Evolutionary conservation across 2,888 invertebrate genomes (phyloP).

Genomic region (Apotomis betuletana): DNA sequence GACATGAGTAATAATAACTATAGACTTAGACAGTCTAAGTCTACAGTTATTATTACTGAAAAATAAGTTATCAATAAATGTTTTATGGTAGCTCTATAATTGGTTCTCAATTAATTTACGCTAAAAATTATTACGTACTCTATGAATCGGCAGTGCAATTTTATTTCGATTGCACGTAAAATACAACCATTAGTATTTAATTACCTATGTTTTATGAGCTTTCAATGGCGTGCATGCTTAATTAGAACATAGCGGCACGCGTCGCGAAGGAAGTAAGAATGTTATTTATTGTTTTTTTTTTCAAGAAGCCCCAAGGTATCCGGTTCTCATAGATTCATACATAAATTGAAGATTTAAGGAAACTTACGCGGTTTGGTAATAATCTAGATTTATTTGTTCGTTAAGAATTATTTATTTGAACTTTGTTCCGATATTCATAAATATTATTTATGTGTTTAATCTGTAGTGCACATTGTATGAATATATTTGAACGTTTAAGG

Average conservation of each 20-base stretch:
- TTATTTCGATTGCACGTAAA: no score
- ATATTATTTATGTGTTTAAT: not conserved
- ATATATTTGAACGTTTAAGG: not conserved
- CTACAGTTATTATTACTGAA: no score
- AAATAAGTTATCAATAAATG: no score
- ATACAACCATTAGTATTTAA: no score
- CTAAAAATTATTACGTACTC: no score
- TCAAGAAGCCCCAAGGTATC: conserved; percentile 22
- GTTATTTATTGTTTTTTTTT: conserved; percentile 37
- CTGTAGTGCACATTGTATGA: not conserved
- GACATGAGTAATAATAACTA: no score
- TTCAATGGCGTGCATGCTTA: conserved; percentile 17
- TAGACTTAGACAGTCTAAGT: no score
- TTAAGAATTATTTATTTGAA: not conserved
- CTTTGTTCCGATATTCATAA: not conserved
- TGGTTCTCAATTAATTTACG: no score
- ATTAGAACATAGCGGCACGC: conserved; percentile 27
- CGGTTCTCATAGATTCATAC: conserved; percentile 25
- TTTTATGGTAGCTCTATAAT: no score
- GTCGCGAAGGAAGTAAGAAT: conserved; percentile 35
- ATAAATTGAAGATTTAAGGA: conserved; percentile 10
- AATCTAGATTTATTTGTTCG: not conserved
- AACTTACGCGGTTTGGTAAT: not conserved
- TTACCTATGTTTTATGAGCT: not conserved
- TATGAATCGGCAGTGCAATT: no score